Evolutionary conservation across 2,888 invertebrate species (phyloP).

Genomic region (Zaprionus lineosus): DNA sequence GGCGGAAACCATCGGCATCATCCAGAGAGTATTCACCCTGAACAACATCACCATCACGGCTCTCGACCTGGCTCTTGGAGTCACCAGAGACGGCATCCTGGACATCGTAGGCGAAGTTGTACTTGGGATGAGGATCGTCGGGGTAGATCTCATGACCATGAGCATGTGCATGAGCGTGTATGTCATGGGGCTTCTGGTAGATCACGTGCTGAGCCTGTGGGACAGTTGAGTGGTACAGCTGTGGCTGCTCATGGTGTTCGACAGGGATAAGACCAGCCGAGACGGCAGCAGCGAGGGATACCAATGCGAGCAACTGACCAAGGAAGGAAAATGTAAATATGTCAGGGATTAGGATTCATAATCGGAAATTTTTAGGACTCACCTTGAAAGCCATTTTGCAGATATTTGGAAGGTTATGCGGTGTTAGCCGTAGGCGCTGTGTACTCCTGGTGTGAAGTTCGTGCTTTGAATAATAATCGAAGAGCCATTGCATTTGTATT

Average conservation of each 20-base stretch:
- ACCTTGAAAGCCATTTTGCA: constrained; percentile 80
- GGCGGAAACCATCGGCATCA: constrained; percentile 82
- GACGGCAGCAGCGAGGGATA: constrained; percentile 59
- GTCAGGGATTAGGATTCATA: background rate
- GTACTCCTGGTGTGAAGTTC: constrained; percentile 71
- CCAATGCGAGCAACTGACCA: constrained; percentile 61
- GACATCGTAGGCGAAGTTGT: constrained; percentile 81
- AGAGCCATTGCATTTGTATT: constrained; percentile 67
- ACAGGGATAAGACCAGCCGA: constrained; percentile 72
- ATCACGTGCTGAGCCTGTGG: constrained; percentile 63
- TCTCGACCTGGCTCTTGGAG: constrained; percentile 81
- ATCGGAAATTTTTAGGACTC: constrained; percentile 16
- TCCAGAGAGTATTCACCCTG: constrained; percentile 82
- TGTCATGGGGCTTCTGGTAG: constrained; percentile 69
- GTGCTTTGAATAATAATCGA: constrained; percentile 79
- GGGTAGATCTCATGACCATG: constrained; percentile 74
- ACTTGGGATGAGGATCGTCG: constrained; percentile 79
- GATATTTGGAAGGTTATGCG: constrained; percentile 27
- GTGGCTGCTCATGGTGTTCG: constrained; percentile 66
- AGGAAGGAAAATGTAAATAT: background rate
- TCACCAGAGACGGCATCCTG: constrained; percentile 81
- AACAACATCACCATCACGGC: constrained; percentile 82
- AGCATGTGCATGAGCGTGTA: constrained; percentile 52
- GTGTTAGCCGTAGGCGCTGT: constrained; percentile 39
- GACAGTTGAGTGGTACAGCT: constrained; percentile 34